Base-by-base conservation (phyloP, 2,888 invertebrate species). In the Amphipyra berbera region DNA sequence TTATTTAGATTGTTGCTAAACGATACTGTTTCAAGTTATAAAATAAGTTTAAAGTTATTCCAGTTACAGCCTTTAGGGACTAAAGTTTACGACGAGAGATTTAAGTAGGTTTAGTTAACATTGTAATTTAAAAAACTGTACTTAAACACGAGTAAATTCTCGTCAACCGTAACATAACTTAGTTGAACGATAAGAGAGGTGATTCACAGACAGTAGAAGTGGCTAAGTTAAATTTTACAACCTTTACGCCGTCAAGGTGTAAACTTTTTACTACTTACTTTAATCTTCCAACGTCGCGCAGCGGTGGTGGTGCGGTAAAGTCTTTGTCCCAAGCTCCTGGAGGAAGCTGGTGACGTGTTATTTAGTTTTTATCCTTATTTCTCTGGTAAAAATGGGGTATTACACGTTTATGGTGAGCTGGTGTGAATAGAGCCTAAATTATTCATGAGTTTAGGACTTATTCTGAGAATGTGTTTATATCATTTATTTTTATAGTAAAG, bases 231-330 rank as follows among this genome's bases (percentile, higher is more conserved):
- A 59, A 64, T 56, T 10, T 56, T 48, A 60, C 42, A 41, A 2
- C 53, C 30, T 49, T 46, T 45, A 60, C 41, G 21, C n/a, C n/a
- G n/a, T n/a, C n/a, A n/a, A n/a, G 42, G 10, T 46, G 13, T 52
- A 52, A 68, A 61, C 64, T 63, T 68, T 74, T 73, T 66, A 69
- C 30, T 49, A 21, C 61, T 66, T 49, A 21, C 61, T 66, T 35
- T 44, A 41, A 61, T 64, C 66, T 66, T 40, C n/a, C n/a, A n/a
- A n/a, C n/a, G n/a, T n/a, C n/a, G n/a, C n/a, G 21, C 21, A 21
- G 3, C 21, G 3, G 2, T 21, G 3, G 21, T 21, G 21, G 1
- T 3, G 21, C 3, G 21, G 12, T 48, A 48, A 48, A 56, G 44
- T 52, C 58, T 52, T 48, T 66, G 67, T 15, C 37, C 35, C 6